Evolutionary conservation across 2,888 invertebrate genomes (phyloP).

Genomic region (Bruchidius siliquastri): DNA sequence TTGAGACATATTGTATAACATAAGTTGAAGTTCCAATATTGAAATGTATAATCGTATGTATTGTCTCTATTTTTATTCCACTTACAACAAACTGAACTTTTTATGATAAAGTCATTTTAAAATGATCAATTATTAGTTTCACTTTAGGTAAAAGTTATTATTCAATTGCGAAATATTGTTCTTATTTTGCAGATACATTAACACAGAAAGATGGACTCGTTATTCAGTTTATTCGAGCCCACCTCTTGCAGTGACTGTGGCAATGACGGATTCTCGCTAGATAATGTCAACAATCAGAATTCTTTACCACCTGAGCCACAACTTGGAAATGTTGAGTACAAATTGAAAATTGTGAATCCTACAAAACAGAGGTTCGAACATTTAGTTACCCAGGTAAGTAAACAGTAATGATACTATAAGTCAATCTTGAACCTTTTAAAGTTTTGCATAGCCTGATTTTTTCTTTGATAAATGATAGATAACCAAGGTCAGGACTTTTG

Average conservation of each 20-base stretch:
- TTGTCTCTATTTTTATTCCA: background rate
- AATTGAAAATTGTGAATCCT: constrained; percentile 88
- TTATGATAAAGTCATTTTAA: no score
- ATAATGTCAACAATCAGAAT: constrained; percentile 53
- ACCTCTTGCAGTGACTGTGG: constrained; percentile 49
- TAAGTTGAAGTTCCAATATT: background rate
- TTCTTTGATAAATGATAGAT: no score
- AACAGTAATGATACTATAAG: background rate
- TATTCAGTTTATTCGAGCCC: constrained; percentile 77
- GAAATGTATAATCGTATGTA: background rate
- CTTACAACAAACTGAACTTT: background rate
- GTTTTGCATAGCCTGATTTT: no score
- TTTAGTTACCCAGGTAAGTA: constrained; percentile 82
- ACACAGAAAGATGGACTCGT: constrained; percentile 65
- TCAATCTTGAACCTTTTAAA: no score
- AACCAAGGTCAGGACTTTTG: no score
- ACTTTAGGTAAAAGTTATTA: no score
- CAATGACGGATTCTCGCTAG: constrained; percentile 47
- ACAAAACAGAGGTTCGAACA: constrained; percentile 90
- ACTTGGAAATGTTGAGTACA: constrained; percentile 94
- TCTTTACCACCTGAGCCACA: constrained; percentile 86
- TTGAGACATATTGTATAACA: background rate
- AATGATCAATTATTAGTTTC: no score
- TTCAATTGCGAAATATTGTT: background rate
- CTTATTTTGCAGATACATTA: background rate